phyloP scores from a whole-genome alignment of 2,797 vertebrate genomes.

The Naso thynnoides region DNA sequence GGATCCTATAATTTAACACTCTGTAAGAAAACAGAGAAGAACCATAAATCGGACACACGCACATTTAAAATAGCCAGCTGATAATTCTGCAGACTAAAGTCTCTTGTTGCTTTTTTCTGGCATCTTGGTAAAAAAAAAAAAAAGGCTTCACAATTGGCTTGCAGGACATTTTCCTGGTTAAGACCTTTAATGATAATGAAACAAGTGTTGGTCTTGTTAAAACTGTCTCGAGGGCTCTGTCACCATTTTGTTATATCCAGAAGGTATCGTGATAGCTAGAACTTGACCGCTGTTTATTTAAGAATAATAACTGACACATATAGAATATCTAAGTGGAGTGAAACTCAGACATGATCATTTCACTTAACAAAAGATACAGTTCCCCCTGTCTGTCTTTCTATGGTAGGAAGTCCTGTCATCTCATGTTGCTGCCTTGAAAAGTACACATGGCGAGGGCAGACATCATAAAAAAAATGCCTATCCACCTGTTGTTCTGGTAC shows the following conservation, averaged over 20 bases:
- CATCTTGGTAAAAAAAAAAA: background rate
- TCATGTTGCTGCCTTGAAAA: slow-evolving; percentile 82
- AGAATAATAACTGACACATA: slow-evolving; percentile 25
- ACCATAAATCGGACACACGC: too few relatives aligned
- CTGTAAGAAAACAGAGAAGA: background rate
- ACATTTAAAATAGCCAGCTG: too few relatives aligned
- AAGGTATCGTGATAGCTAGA: background rate
- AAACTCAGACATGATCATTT: slow-evolving; percentile 30
- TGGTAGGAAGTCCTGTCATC: slow-evolving; percentile 76
- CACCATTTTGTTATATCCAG: background rate
- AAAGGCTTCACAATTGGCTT: background rate
- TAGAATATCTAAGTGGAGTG: slow-evolving; percentile 32
- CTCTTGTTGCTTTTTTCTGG: background rate
- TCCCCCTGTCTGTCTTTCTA: slow-evolving; percentile 57
- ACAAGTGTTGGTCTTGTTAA: background rate
- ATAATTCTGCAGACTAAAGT: background rate
- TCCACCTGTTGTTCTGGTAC: slow-evolving; percentile 86
- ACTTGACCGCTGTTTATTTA: background rate
- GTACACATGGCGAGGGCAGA: slow-evolving; percentile 76
- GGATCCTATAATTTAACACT: background rate
- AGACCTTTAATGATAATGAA: background rate
- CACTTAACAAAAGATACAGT: slow-evolving; percentile 39
- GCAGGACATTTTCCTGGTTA: background rate
- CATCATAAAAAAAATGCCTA: slow-evolving; percentile 83
- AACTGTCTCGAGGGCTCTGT: background rate